Evolutionary conservation across 1,140 invertebrate species (phyloP), one percentile per base, ranked within the genome.

Genomic region (Samia ricini): DNA sequence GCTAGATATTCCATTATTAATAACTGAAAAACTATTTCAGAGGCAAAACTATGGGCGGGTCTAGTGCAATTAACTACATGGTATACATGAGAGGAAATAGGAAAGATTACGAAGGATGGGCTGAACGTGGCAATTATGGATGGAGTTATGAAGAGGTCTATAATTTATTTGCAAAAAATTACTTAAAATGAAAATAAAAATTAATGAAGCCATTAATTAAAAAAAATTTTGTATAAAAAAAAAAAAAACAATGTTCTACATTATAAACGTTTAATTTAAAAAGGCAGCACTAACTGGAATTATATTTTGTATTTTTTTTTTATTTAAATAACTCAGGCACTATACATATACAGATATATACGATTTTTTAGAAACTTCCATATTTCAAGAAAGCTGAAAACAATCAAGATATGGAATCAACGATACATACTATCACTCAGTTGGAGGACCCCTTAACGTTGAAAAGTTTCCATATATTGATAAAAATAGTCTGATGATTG

Each of bases 381-480:
- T 97, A 96, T 74, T 97, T 97, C 77, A 94, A 93, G 68, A 97
- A 97, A 80, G 26, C 26, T 0, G 94, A 97, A 88, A 93, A 95
- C 65, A 93, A 94, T 72, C 85, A 93, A 70, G 93, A 90, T 26
- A 60, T 82, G 6, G 83, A 89, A 72, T 76, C 81, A 20, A 74
- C n/a, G 81, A 93, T 66, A 86, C 83, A 4, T 63, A 91, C 10
- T 93, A 92, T 63, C 94, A 95, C 66, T 87, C 84, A 0, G 86
- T 79, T 15, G 89, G 91, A 0, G 94, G 94, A 2, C 93, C 93
- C 23, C 91, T 92, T 50, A 93, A 90, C 18, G 93, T 95, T 0
- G 93, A 94, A 72, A 82, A 92, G 72, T 94, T 93, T 68, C 90
- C 92, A 0, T 94, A 94, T 70, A 81, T 91, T 2, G 94, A 95